A percentile compares a stretch with the other conserved stretches of the same genome.
Evolutionary conservation across 2,113 vertebrate species (phyloP).

Genomic region (Peromyscus californicus): DNA sequence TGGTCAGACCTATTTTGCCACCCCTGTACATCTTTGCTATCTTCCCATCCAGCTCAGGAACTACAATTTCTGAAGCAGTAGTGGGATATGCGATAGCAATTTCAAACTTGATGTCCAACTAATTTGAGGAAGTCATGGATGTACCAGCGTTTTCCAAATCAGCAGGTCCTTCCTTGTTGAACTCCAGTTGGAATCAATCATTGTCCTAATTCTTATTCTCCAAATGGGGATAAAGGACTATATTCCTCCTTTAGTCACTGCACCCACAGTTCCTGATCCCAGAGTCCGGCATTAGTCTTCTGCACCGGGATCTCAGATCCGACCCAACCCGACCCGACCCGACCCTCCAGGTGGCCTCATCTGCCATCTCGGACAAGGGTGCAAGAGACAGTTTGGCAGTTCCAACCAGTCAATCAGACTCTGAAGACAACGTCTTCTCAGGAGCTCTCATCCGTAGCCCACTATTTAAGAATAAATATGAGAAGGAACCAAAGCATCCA

Average conservation of each 20-base stretch:
- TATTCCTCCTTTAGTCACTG: constrained; percentile 95
- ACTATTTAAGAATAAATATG: neutral
- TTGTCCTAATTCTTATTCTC: constrained; percentile 94
- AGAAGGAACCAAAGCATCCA: neutral
- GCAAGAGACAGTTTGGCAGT: too few relatives aligned
- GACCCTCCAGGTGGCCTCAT: constrained; percentile 90
- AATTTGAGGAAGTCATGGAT: constrained; percentile 95
- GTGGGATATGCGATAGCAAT: constrained; percentile 94
- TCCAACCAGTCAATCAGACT: neutral
- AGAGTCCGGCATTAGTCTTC: constrained; percentile 92
- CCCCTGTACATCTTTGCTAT: constrained; percentile 98
- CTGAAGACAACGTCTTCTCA: neutral
- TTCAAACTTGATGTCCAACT: constrained; percentile 95
- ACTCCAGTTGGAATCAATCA: constrained; percentile 96
- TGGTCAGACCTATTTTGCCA: constrained; percentile 95
- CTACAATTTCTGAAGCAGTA: constrained; percentile 94
- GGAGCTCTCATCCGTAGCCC: neutral
- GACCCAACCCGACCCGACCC: constrained; percentile 79
- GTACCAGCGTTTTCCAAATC: constrained; percentile 96
- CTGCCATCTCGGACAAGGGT: constrained; percentile 89
- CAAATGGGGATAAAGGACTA: constrained; percentile 93
- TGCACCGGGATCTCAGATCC: constrained; percentile 91
- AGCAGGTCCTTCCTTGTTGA: constrained; percentile 95
- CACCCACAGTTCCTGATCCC: constrained; percentile 93
- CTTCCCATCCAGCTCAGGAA: constrained; percentile 96